Percentiles rank a stretch among this genome's conserved stretches.
Evolutionary conservation across 2,888 invertebrate species (phyloP).

Genomic region (Dryobotodes eremita): DNA sequence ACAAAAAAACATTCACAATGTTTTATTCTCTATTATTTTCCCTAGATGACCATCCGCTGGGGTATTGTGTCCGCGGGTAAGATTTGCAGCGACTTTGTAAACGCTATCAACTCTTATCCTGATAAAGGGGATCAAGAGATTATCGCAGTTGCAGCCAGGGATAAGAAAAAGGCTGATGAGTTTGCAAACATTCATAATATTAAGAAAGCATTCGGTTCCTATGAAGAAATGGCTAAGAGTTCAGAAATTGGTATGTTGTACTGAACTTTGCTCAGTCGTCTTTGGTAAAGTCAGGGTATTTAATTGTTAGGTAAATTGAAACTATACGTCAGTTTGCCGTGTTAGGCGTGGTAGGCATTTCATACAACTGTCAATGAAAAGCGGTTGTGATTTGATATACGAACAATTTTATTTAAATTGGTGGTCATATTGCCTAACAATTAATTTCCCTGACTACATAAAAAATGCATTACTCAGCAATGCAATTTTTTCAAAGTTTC

Average conservation of each 20-base stretch:
- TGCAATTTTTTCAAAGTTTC: no score
- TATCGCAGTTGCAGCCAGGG: conserved; percentile 94
- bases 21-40: not conserved
- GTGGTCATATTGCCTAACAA: no score
- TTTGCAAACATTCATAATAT: conserved; percentile 94
- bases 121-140: conserved; percentile 92
- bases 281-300: no score
- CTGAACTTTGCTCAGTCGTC: not conserved
- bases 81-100: conserved; percentile 96
- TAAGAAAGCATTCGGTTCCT: conserved; percentile 93
- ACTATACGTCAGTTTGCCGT: no score
- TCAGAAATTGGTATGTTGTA: conserved; percentile 93
- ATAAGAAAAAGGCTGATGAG: conserved; percentile 92
- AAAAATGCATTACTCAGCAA: no score
- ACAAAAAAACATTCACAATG: not conserved
- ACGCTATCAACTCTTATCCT: conserved; percentile 92
- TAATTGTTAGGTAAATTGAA: no score
- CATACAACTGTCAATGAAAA: no score
- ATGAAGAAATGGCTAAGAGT: conserved; percentile 93
- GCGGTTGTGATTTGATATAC: no score
- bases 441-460: no score
- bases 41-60: conserved; percentile 92
- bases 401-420: no score
- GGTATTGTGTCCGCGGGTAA: conserved; percentile 96
- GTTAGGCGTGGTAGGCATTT: no score